Conservation (phyloP, 2,797 vertebrate species). For the Phoxinus dragarum region DNA sequence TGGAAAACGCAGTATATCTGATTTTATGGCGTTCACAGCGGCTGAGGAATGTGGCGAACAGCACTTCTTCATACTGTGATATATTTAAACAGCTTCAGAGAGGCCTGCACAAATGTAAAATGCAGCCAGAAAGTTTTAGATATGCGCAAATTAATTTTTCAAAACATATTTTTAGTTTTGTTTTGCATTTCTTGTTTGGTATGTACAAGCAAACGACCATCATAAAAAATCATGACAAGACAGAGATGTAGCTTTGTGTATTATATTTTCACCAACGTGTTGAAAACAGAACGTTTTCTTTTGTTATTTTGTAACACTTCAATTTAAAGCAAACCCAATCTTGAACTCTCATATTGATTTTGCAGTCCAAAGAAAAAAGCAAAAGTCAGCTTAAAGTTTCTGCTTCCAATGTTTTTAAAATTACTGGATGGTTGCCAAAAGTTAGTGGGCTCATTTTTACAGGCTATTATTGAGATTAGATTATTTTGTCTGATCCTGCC, state of each 20-base stretch:
- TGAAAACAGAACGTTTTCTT: neutral
- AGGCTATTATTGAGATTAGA: neutral
- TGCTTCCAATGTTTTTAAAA: neutral
- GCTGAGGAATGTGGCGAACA: conserved; percentile 29
- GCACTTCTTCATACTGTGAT: conserved; percentile 20
- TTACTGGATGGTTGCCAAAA: conserved; percentile 7
- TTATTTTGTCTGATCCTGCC: neutral
- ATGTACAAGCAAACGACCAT: neutral
- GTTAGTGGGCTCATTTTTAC: neutral
- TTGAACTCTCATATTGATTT: neutral
- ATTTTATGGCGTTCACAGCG: conserved; percentile 52
- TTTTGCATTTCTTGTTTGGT: conserved; percentile 19
- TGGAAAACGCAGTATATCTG: conserved; percentile 53
- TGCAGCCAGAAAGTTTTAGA: conserved; percentile 18
- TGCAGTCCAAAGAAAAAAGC: neutral
- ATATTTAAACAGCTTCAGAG: conserved; percentile 13
- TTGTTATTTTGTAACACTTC: neutral
- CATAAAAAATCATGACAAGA: neutral
- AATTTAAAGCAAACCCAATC: neutral
- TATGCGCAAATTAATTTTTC: neutral
- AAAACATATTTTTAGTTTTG: neutral
- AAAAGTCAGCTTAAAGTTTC: neutral
- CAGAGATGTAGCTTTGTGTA: neutral
- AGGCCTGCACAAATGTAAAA: neutral
- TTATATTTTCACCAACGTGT: neutral